phyloP scores from a whole-genome alignment of 2,797 vertebrate genomes.

The Anguilla anguilla region DNA sequence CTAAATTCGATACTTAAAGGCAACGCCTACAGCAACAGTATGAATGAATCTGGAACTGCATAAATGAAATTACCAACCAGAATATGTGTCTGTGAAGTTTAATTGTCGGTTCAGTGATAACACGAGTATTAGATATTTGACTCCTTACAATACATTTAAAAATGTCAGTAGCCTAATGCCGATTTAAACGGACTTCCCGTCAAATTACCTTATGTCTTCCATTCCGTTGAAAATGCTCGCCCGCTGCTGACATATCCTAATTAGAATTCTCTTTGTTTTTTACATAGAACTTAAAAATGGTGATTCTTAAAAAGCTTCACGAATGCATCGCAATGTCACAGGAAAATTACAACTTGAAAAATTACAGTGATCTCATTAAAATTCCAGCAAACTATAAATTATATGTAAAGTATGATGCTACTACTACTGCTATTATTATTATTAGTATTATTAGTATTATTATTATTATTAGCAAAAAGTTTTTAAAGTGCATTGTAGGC shows the following conservation, averaged over 20 bases:
- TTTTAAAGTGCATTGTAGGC: too few relatives aligned
- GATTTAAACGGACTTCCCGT: too few relatives aligned
- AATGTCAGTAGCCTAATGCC: too few relatives aligned
- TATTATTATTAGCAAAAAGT: background rate
- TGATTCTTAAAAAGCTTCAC: background rate
- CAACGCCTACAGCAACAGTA: too few relatives aligned
- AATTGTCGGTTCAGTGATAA: background rate
- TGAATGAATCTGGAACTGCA: too few relatives aligned
- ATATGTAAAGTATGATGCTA: background rate
- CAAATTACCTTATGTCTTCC: background rate
- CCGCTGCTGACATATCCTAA: background rate
- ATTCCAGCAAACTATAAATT: background rate
- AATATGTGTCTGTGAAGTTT: background rate
- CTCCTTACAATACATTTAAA: background rate
- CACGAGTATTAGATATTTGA: background rate
- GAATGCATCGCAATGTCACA: background rate
- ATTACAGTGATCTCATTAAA: background rate
- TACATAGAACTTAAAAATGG: background rate
- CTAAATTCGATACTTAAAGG: too few relatives aligned
- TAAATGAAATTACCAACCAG: too few relatives aligned
- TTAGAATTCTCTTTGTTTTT: background rate
- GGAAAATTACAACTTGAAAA: background rate
- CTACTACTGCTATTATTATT: too few relatives aligned
- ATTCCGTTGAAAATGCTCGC: background rate
- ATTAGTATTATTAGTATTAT: too few relatives aligned